Evolutionary conservation across 2,888 invertebrate species (phyloP).

Genomic region (Protodeltote pygarga): DNA sequence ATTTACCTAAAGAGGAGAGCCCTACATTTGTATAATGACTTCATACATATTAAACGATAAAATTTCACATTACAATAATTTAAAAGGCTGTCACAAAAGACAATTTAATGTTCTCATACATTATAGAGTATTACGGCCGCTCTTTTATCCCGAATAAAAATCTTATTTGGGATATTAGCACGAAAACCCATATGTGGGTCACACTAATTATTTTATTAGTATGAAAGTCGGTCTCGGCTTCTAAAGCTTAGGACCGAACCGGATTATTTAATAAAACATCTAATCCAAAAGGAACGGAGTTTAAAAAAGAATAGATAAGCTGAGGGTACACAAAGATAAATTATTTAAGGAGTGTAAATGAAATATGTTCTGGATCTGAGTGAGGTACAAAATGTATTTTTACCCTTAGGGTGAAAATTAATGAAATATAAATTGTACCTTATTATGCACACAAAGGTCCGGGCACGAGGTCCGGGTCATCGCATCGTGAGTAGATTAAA

Average conservation of each 20-base stretch:
- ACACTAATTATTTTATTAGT: conserved; percentile 47
- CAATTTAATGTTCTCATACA: conserved; percentile 29
- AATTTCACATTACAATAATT: conserved; percentile 19
- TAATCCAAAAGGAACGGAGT: conserved; percentile 30
- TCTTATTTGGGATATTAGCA: conserved; percentile 25
- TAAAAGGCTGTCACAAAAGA: conserved; percentile 10
- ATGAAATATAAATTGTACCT: conserved; percentile 1
- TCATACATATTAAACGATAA: conserved; percentile 29
- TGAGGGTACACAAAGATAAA: conserved; percentile 21
- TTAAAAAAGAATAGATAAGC: conserved; percentile 37
- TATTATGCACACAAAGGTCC: not conserved
- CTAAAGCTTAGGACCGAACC: conserved; percentile 31
- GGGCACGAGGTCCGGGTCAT: too few species aligned
- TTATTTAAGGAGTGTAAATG: conserved; percentile 37
- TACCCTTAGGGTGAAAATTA: conserved; percentile 2
- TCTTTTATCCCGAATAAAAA: conserved; percentile 18
- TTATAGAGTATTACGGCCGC: too few species aligned
- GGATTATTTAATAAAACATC: conserved; percentile 52
- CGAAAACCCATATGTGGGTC: conserved; percentile 30
- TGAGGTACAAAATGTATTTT: conserved; percentile 15
- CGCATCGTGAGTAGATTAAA: too few species aligned
- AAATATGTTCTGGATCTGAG: conserved; percentile 27
- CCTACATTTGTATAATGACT: conserved; percentile 12
- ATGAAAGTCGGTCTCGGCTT: conserved; percentile 31
- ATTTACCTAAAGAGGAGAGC: conserved; percentile 16